Percentiles rank a stretch among this genome's conserved stretches.
phyloP scores from a whole-genome alignment of 1,140 invertebrate genomes.

The Venustaconcha ellipsiformis region DNA sequence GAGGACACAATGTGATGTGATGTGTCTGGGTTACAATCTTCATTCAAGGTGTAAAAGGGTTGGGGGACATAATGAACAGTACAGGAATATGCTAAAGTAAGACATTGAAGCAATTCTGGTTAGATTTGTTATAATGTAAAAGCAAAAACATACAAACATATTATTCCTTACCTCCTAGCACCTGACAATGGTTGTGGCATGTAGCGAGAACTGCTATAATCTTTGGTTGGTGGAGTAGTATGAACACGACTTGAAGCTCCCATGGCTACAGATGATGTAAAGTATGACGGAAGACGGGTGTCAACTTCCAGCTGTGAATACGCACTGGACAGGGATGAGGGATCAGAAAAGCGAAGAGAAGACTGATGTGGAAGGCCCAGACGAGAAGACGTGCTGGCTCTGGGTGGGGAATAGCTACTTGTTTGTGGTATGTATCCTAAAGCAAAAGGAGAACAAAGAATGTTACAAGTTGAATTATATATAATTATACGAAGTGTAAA shows the following conservation, averaged over 20 bases:
- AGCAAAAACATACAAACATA: background rate
- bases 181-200: slow-evolving; percentile 37
- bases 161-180: slow-evolving; percentile 47
- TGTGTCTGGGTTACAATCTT: background rate
- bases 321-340: slow-evolving; percentile 12
- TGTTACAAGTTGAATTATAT: background rate
- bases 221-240: slow-evolving; percentile 43
- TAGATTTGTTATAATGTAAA: background rate
- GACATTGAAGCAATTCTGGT: background rate
- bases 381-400: background rate
- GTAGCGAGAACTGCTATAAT: slow-evolving; percentile 33
- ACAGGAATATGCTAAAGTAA: too few relatives aligned
- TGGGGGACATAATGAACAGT: background rate
- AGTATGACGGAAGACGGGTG: slow-evolving; percentile 2
- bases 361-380: slow-evolving; percentile 6
- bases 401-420: slow-evolving; percentile 36
- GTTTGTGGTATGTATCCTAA: slow-evolving; percentile 40
- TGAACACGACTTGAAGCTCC: slow-evolving; percentile 15
- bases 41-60: background rate
- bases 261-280: slow-evolving; percentile 2
- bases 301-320: background rate
- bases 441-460: slow-evolving; percentile 6
- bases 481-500: background rate
- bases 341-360: background rate
- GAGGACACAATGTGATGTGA: too few relatives aligned